Evolutionary conservation across 2,113 vertebrate genomes (phyloP).

Genomic region (Caloenas nicobarica): DNA sequence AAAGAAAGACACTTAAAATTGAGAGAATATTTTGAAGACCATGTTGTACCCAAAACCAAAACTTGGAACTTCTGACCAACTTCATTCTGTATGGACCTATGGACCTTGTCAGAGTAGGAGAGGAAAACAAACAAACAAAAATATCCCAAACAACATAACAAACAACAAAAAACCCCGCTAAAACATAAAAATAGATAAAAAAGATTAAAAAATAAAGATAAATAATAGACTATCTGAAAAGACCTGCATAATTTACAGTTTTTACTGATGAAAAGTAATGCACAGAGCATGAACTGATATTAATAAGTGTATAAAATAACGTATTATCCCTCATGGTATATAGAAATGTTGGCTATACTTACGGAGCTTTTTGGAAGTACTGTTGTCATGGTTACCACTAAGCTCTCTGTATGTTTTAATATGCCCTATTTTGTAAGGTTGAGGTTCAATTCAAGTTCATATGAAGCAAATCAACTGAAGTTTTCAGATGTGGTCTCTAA

Average conservation of each 20-base stretch:
- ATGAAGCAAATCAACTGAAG: neutral
- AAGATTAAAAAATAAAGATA: neutral
- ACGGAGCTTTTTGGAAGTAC: neutral
- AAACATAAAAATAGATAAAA: no score
- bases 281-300: neutral
- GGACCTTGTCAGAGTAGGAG: neutral
- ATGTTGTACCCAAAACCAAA: neutral
- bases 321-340: neutral
- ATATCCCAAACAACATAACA: no score
- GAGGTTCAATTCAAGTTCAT: conserved; percentile 51
- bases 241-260: neutral
- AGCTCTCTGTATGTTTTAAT: conserved; percentile 34
- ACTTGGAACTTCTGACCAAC: neutral
- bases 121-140: no score
- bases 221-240: neutral
- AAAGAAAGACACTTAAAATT: neutral
- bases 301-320: neutral
- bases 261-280: neutral
- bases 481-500: conserved; percentile 3
- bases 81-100: neutral
- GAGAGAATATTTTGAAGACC: neutral
- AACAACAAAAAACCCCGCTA: neutral
- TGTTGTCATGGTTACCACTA: conserved; percentile 47
- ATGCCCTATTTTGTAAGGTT: conserved; percentile 11
- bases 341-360: neutral